Percentiles rank a stretch among this genome's conserved stretches.
phyloP scores from a whole-genome alignment of 2,888 invertebrate genomes.

The Thymelicus sylvestris region DNA sequence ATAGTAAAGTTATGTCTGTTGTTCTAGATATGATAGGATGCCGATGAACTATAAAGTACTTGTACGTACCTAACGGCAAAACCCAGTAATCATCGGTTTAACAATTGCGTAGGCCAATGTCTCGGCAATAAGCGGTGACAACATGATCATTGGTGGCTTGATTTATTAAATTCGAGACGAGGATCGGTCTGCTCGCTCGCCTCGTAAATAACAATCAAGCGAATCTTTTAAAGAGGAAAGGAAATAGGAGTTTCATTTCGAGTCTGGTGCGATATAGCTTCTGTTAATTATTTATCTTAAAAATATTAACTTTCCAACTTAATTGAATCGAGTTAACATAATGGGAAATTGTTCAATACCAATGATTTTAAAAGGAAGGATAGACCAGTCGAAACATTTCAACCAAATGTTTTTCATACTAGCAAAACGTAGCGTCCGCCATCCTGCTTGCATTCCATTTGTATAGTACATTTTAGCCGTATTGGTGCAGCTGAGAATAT shows the following conservation, averaged over 20 bases:
- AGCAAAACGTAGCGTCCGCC: too few species aligned
- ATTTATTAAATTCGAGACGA: slow-evolving; percentile 39
- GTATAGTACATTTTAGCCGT: too few species aligned
- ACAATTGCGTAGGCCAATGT: slow-evolving; percentile 37
- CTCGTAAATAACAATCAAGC: slow-evolving; percentile 52
- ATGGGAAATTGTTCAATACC: too few species aligned
- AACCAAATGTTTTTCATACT: too few species aligned
- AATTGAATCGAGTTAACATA: too few species aligned
- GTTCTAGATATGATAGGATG: neutral
- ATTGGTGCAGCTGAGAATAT: too few species aligned
- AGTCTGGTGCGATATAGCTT: neutral
- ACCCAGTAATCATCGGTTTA: slow-evolving; percentile 25
- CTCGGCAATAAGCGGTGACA: slow-evolving; percentile 36
- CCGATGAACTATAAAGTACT: neutral
- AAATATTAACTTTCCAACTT: too few species aligned
- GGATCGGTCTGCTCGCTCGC: slow-evolving; percentile 40
- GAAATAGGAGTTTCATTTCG: slow-evolving; percentile 7
- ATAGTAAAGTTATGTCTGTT: too few species aligned
- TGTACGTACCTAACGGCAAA: slow-evolving; percentile 6
- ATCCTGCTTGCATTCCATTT: too few species aligned
- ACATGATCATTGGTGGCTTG: slow-evolving; percentile 42
- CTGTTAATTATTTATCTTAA: neutral
- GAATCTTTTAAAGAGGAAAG: slow-evolving; percentile 14
- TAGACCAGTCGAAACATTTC: too few species aligned
- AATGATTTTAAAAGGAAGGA: too few species aligned